phyloP scores from a whole-genome alignment of 1,140 invertebrate genomes.

The Heliothis virescens region DNA sequence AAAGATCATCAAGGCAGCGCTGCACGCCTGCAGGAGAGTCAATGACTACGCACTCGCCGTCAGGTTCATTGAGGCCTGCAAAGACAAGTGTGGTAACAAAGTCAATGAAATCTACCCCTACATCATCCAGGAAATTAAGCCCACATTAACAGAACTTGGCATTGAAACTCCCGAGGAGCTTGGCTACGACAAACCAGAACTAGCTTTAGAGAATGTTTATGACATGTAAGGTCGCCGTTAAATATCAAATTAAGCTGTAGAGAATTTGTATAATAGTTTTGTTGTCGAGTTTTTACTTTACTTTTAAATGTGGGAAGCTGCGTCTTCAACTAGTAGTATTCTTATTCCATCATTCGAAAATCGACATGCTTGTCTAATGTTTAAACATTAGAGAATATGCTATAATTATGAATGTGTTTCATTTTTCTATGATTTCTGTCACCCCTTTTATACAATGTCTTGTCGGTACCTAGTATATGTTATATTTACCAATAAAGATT shows the following conservation, averaged over 20 bases:
- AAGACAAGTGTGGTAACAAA: slow-evolving; percentile 95
- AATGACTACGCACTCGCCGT: slow-evolving; percentile 98
- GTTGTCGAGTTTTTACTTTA: slow-evolving; percentile 75
- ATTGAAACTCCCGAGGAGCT: slow-evolving; percentile 98
- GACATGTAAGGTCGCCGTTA: slow-evolving; percentile 83
- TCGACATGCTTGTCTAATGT: slow-evolving; percentile 72
- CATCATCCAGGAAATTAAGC: slow-evolving; percentile 96
- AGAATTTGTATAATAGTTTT: slow-evolving; percentile 82
- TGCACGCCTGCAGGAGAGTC: slow-evolving; percentile 96
- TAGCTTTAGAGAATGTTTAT: slow-evolving; percentile 92
- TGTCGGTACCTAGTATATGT: slow-evolving; percentile 37
- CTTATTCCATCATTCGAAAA: slow-evolving; percentile 63
- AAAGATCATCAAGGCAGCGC: slow-evolving; percentile 95
- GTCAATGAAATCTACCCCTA: slow-evolving; percentile 96
- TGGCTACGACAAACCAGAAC: slow-evolving; percentile 98
- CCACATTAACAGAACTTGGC: slow-evolving; percentile 97
- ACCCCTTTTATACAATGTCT: slow-evolving; percentile 40
- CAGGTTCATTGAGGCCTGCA: slow-evolving; percentile 96
- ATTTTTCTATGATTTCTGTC: slow-evolving; percentile 58
- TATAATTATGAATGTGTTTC: slow-evolving; percentile 65
- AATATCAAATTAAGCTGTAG: slow-evolving; percentile 74
- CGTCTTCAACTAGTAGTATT: slow-evolving; percentile 63
- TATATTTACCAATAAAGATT: slow-evolving; percentile 34
- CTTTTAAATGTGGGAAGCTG: slow-evolving; percentile 69
- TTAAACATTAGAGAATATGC: slow-evolving; percentile 60